Evolutionary conservation across 1,140 invertebrate species (phyloP), one percentile per base, ranked within the genome.

Genomic region (Aphaenogaster rudis): DNA sequence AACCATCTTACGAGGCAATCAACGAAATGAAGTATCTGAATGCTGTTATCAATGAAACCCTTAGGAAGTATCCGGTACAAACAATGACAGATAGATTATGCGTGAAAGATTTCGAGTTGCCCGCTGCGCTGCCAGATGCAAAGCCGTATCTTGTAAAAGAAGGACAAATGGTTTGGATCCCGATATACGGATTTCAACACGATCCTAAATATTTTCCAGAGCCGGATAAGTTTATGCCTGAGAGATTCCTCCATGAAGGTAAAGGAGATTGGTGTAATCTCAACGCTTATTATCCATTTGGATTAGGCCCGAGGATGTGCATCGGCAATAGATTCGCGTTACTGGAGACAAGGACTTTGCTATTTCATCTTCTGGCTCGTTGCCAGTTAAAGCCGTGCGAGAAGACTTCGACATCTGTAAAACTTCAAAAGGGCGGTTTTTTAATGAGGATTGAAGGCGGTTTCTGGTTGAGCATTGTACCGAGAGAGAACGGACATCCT

Each of bases 1-100:
- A 28, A 28, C 28, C 28, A 28, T 28, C 28, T 28, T 28, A 28
- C 28, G 28, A 28, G 28, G 28, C 28, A 28, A 28, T 28, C 28
- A 28, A 28, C 28, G 28, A 28, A 28, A 28, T 28, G 28, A 28
- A 28, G 28, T 28, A 28, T 28, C 28, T 28, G 28, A 28, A 28
- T 28, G 28, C 28, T 28, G 0, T 28, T 28, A 28, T 28, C 28
- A 28, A 28, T 28, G 28, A 28, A 28, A 28, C 28, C 28, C 28
- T 28, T 0, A 28, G 97, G 48, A 95, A 96, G 71, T 97, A 96
- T 96, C 95, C 97, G 1, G 93, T 96, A 5, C 95, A 94, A 0
- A 86, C 95, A 0, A 86, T 93, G 0, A 93, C 96, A 0, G 96
- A 97, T 86, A 94, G 96, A 39, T 1, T 93, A 0, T 97, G 96